phyloP scores from a whole-genome alignment of 1,140 invertebrate species.

The Aphelinus certus region DNA sequence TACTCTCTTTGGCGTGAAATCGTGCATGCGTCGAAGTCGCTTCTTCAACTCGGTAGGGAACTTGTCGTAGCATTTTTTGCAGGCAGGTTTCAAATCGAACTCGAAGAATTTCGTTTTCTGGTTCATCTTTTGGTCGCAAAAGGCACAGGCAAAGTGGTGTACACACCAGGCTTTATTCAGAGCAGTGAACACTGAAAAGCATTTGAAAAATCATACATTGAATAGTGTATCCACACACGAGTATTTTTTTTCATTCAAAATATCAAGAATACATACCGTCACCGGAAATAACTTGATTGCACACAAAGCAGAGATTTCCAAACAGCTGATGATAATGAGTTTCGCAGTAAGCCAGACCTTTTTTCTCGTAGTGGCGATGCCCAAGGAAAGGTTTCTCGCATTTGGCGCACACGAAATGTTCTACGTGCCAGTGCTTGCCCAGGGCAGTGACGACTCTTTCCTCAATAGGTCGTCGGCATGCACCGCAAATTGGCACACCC shows the following conservation, averaged over 20 bases:
- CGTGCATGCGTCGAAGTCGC: conserved; percentile 81
- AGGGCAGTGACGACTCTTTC: conserved; percentile 95
- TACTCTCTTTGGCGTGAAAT: conserved; percentile 71
- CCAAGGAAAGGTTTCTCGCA: conserved; percentile 99
- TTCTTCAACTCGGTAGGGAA: conserved; percentile 95
- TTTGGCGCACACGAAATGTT: conserved; percentile 99
- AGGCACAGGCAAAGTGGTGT: conserved; percentile 98
- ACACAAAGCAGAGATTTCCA: conserved; percentile 98
- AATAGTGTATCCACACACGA: too few species aligned
- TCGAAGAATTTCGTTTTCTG: conserved; percentile 99
- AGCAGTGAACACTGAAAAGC: conserved; percentile 89
- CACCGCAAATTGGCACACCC: conserved; percentile 97
- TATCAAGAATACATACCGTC: conserved; percentile 78
- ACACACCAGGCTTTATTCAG: conserved; percentile 99
- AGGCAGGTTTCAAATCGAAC: conserved; percentile 97
- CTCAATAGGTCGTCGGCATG: conserved; percentile 95
- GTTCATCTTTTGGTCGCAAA: conserved; percentile 97
- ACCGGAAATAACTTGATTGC: conserved; percentile 97
- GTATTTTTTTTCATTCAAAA: neutral
- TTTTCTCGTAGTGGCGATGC: conserved; percentile 98
- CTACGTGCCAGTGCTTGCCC: conserved; percentile 99
- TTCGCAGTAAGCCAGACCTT: conserved; percentile 98
- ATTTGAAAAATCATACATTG: neutral
- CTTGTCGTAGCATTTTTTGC: conserved; percentile 98
- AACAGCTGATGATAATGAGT: conserved; percentile 99